Conservation (phyloP, 2,797 vertebrate species). For the Mormyrus proboscirostris region DNA sequence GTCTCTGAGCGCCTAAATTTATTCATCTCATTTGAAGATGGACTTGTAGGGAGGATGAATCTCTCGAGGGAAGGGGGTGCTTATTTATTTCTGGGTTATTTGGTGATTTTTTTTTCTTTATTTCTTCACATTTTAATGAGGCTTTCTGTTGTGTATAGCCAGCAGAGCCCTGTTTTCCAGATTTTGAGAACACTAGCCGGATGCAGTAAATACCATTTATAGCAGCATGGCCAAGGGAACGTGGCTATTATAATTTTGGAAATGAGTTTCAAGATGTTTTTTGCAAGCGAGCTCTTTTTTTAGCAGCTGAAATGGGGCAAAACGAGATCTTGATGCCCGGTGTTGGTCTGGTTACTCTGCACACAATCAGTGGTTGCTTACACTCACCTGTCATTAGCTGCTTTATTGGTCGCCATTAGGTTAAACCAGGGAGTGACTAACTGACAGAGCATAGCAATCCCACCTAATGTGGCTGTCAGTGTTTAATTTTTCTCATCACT, state of each 20-base stretch:
- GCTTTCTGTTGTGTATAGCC: slow-evolving; percentile 31
- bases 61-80: slow-evolving; percentile 23
- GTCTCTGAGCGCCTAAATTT: slow-evolving; percentile 32
- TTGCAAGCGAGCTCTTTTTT: slow-evolving; percentile 7
- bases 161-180: slow-evolving; percentile 28
- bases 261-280: background rate
- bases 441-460: background rate
- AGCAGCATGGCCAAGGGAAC: background rate
- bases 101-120: slow-evolving; percentile 30
- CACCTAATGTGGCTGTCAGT: background rate
- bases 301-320: background rate
- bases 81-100: slow-evolving; percentile 36
- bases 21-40: slow-evolving; percentile 39
- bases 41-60: slow-evolving; percentile 28
- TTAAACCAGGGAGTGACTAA: background rate
- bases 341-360: background rate
- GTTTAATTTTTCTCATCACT: background rate
- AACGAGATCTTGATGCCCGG: background rate
- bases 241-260: background rate
- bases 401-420: background rate
- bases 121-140: slow-evolving; percentile 53
- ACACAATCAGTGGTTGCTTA: background rate
- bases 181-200: background rate
- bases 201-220: background rate
- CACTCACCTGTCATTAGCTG: background rate